These are phyloP conservation scores for Catocala nupta DNA, from an alignment of 2,888 invertebrate species.

Conservation along the genomic window DNA sequence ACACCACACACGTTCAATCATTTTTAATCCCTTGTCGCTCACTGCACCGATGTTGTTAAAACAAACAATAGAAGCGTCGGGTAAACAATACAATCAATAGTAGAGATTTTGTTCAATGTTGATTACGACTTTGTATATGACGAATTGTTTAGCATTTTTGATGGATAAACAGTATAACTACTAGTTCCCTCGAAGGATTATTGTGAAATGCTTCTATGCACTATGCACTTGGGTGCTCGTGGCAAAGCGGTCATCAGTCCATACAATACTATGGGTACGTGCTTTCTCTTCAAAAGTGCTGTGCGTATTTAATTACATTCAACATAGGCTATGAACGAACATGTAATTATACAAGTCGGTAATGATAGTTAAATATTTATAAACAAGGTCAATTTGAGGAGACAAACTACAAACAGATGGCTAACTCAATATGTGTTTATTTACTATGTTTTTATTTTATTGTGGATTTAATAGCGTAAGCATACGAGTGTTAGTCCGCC, in stretches of 20 bases:
- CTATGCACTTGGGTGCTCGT: conserved; percentile 33
- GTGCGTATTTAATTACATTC: conserved; percentile 54
- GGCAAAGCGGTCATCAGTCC: conserved; percentile 56
- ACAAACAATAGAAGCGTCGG: conserved; percentile 2
- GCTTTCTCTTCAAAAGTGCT: conserved; percentile 59
- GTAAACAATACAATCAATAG: conserved; percentile 1
- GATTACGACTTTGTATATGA: too few relatives aligned
- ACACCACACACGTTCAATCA: conserved; percentile 60
- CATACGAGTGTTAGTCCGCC: too few relatives aligned
- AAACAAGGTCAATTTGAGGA: conserved; percentile 1
- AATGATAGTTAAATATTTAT: not conserved
- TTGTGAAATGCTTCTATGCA: conserved; percentile 27
- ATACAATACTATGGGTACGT: conserved; percentile 43
- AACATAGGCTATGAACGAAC: conserved; percentile 7
- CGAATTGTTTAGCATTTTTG: not conserved
- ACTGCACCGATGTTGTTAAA: conserved; percentile 24
- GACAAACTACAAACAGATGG: too few relatives aligned
- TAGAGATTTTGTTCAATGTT: too few relatives aligned
- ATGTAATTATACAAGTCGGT: not conserved
- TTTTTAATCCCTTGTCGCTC: conserved; percentile 46
- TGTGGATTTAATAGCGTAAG: too few relatives aligned
- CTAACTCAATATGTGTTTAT: too few relatives aligned
- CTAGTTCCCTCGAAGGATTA: conserved; percentile 54
- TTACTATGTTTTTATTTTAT: too few relatives aligned
- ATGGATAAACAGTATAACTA: conserved; percentile 2